These are phyloP conservation scores for Lasioglossum villosulum DNA, from an alignment of 2,888 invertebrate species.

Conservation along the genomic window DNA sequence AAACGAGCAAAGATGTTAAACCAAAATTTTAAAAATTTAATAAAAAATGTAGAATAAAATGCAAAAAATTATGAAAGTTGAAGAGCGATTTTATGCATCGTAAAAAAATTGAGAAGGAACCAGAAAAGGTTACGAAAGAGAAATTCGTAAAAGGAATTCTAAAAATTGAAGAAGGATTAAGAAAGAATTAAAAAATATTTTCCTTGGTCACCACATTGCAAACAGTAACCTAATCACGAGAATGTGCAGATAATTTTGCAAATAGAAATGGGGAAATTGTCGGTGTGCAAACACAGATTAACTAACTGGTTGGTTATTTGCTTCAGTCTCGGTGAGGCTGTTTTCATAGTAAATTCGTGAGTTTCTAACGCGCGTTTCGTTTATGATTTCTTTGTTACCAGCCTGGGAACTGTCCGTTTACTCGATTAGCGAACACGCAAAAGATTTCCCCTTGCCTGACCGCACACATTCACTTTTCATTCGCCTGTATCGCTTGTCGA, in stretches of 20 bases:
- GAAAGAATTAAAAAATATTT: background rate
- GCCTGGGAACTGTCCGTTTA: slow-evolving; percentile 10
- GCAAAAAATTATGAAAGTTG: background rate
- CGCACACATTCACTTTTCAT: slow-evolving; percentile 57
- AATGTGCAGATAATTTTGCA: background rate
- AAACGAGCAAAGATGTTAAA: no score
- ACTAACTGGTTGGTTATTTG: background rate
- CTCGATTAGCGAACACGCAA: slow-evolving; percentile 27
- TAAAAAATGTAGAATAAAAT: background rate
- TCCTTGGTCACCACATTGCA: background rate
- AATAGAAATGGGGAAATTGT: background rate
- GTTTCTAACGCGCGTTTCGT: slow-evolving; percentile 5
- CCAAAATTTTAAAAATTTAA: fast-evolving
- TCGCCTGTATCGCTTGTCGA: slow-evolving; percentile 30
- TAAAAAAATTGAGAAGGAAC: background rate
- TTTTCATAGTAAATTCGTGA: background rate
- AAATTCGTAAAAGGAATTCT: background rate
- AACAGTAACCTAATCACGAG: background rate
- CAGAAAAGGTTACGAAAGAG: background rate
- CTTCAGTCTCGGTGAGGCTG: background rate
- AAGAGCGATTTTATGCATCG: background rate
- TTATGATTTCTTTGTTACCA: background rate
- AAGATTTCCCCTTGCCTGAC: slow-evolving; percentile 42
- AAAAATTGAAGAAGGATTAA: background rate
- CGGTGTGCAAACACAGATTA: background rate